Evolutionary conservation across 1,140 invertebrate genomes (phyloP).

Genomic region (Lanistes nyassanus): DNA sequence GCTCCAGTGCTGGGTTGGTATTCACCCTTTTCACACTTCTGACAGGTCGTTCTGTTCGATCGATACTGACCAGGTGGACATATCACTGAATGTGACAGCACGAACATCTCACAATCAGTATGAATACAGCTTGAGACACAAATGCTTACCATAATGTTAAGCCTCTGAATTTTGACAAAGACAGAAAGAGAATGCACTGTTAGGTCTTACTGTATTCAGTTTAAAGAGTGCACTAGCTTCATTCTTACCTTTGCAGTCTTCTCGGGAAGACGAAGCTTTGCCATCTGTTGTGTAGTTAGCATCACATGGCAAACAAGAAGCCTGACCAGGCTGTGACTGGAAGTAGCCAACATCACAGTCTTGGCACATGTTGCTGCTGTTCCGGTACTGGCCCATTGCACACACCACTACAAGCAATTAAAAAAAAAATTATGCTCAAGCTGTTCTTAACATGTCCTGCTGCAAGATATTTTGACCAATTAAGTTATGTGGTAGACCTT

Average conservation of each 20-base stretch:
- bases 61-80: background rate
- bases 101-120: no score
- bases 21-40: background rate
- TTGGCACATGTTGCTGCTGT: background rate
- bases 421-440: background rate
- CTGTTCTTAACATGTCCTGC: background rate
- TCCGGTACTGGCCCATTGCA: background rate
- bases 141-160: no score
- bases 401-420: background rate
- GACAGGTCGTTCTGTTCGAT: background rate
- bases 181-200: no score
- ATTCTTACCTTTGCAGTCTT: conserved; percentile 4
- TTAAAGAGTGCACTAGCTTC: no score
- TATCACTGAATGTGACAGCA: no score
- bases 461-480: no score
- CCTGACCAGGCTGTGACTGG: conserved; percentile 2
- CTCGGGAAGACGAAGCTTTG: background rate
- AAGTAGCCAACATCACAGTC: background rate
- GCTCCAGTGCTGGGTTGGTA: background rate
- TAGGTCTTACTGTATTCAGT: no score
- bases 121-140: no score
- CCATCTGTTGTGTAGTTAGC: background rate
- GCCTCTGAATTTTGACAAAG: no score
- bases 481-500: no score
- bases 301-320: background rate